Base-by-base conservation (phyloP, 2,888 invertebrate species). In the Atrina japonica region DNA sequence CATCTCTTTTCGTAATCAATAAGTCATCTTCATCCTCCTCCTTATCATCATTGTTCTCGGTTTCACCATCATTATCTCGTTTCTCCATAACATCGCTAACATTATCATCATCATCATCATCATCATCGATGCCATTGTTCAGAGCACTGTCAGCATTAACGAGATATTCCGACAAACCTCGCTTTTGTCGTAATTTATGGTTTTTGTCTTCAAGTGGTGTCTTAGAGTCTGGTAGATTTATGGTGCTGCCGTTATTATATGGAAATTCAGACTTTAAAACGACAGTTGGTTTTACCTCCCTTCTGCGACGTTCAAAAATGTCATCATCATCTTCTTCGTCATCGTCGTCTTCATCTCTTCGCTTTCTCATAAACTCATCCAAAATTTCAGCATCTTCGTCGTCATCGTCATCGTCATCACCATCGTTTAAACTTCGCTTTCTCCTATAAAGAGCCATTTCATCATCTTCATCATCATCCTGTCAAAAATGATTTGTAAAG, bases 251-350 rank as follows among this genome's bases (percentile, higher is more conserved):
- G n/a, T n/a, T n/a, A n/a, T n/a, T n/a, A n/a, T n/a, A n/a, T n/a
- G n/a, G n/a, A n/a, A n/a, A n/a, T n/a, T n/a, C n/a, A n/a, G n/a
- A n/a, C n/a, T n/a, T n/a, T n/a, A n/a, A n/a, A n/a, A n/a, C n/a
- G n/a, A n/a, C n/a, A n/a, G n/a, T n/a, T n/a, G n/a, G n/a, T n/a
- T n/a, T n/a, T n/a, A n/a, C n/a, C n/a, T n/a, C n/a, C n/a, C n/a
- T n/a, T n/a, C n/a, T n/a, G n/a, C 5, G n/a, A 25, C 49, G 23
- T 49, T 14, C 23, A 49, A 49, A 18, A 18, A 18, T 18, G 18
- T 53, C 53, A 18, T 52, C 52, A n/a, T 56, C 40, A 14, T 49
- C 53, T 35, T 43, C 45, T 5, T 64, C 64, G 6, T 69, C 58
- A 23, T 69, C 61, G 9, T 56, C 64, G 6, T 59, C 56, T 14